Evolutionary conservation across 2,797 vertebrate species (phyloP).

Genomic region (Phoeniculus purpureus): DNA sequence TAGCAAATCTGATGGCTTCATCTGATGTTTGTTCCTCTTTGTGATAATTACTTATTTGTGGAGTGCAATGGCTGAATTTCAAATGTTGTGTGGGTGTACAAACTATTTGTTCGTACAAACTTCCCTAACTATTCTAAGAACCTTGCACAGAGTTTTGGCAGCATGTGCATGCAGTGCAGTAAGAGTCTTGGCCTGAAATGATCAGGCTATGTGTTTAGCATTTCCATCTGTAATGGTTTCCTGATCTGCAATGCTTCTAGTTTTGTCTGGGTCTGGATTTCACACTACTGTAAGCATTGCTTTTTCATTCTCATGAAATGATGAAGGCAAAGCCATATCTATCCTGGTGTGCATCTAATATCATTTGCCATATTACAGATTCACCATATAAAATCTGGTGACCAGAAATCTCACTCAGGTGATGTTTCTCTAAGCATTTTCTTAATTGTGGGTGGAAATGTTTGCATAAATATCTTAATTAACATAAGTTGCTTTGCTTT

Average conservation of each 20-base stretch:
- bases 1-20: not conserved
- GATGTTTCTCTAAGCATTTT: constrained; percentile 86
- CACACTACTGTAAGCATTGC: constrained; percentile 84
- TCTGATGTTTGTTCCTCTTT: constrained; percentile 80
- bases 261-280: constrained; percentile 82
- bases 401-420: constrained; percentile 78
- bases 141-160: constrained; percentile 77
- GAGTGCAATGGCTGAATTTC: constrained; percentile 87
- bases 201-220: constrained; percentile 86
- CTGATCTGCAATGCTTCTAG: constrained; percentile 78
- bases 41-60: constrained; percentile 82
- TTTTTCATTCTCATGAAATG: constrained; percentile 80
- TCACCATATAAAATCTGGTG: constrained; percentile 71
- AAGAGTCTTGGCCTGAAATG: constrained; percentile 89
- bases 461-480: constrained; percentile 89
- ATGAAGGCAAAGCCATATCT: constrained; percentile 79
- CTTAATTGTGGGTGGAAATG: constrained; percentile 87
- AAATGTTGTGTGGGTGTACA: constrained; percentile 82
- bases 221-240: constrained; percentile 86
- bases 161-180: constrained; percentile 70
- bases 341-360: constrained; percentile 82
- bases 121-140: constrained; percentile 83
- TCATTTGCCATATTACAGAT: constrained; percentile 64
- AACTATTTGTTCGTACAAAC: constrained; percentile 61
- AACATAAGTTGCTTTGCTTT: constrained; percentile 85